Evolutionary conservation across 2,888 invertebrate species (phyloP), one percentile per base, ranked within the genome.

Genomic region (Matsumyia berberina): DNA sequence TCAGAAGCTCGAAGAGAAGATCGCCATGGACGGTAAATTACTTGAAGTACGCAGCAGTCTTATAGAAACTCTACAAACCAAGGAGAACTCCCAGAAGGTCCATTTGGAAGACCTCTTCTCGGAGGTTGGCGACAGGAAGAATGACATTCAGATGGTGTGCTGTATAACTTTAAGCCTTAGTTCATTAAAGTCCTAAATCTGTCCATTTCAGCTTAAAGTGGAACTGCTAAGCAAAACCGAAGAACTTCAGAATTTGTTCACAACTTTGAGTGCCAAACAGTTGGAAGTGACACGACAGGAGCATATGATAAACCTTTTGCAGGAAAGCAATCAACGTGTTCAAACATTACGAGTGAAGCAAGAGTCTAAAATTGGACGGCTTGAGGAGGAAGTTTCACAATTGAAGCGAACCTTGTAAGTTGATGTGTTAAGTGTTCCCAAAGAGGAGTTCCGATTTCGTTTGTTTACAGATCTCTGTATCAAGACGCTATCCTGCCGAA

Each of bases 371-470:
- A 90, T 90, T 62, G 87, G 87, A 0, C 42, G 86, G 1, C 80
- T 90, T 72, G 89, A 89, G 46, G 87, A 88, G 4, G 89, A 90
- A 60, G 88, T 89, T 55, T 66, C 87, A 0, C 70, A 88, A 11
- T 76, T 91, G 0, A 90, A 89, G 42, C 88, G 88, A 33, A 87
- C 88, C 5, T 86, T 90, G 91, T 91, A 87, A 89, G 62, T 24
- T 24, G 24, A 24, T 3, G 24, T n/a, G n/a, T n/a, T n/a, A 24
- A 24, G 24, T 24, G 1, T 24, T 4, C 1, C 4, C 24, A 4
- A 3, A 24, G 24, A 24, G 24, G 24, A 5, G 33, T n/a, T 51
- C 7, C 9, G 29, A 17, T 44, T 31, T 0, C 12, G 17, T 66
- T 9, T 58, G 1, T 12, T 77, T 79, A 0, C 67, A 88, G 88